A percentile compares a stretch with the other conserved stretches of the same genome.
phyloP scores from a whole-genome alignment of 2,797 vertebrate species.

The Ispidina lecontei region DNA sequence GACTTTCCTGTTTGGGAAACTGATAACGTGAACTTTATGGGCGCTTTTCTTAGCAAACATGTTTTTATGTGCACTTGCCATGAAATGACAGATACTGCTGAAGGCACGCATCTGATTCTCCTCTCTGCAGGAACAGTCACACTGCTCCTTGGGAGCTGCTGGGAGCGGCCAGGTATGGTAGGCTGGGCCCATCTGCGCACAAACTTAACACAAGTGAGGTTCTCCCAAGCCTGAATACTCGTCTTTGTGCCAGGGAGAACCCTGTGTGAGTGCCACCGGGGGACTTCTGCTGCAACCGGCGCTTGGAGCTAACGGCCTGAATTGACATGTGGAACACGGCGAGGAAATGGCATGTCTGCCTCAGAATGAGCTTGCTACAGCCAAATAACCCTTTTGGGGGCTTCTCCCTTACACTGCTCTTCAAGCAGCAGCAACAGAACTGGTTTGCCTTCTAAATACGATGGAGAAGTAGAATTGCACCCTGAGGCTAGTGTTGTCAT shows the following conservation, averaged over 20 bases:
- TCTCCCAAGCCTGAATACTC: neutral
- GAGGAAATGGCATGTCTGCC: neutral
- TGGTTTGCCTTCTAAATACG: neutral
- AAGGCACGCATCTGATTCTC: neutral
- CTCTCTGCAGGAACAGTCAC: accelerated
- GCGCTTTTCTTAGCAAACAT: neutral
- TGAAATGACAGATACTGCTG: neutral
- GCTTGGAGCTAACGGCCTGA: accelerated
- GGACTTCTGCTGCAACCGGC: neutral
- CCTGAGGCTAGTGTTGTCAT: constrained; percentile 31
- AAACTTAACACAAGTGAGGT: accelerated
- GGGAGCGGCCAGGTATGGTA: neutral
- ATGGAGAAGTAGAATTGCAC: constrained; percentile 2
- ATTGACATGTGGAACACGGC: accelerated
- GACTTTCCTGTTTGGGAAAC: constrained; percentile 45
- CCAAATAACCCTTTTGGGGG: neutral
- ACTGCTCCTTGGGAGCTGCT: neutral
- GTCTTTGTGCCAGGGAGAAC: neutral
- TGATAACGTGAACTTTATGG: neutral
- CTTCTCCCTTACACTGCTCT: neutral
- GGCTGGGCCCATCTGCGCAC: neutral
- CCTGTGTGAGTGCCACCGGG: neutral
- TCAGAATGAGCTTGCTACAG: neutral
- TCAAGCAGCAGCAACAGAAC: neutral
- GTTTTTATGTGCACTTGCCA: neutral